Percentiles rank a stretch among this genome's conserved stretches.
These are phyloP conservation scores for Agrochola macilenta DNA, from an alignment of 2,888 invertebrate species.

Conservation along the genomic window DNA sequence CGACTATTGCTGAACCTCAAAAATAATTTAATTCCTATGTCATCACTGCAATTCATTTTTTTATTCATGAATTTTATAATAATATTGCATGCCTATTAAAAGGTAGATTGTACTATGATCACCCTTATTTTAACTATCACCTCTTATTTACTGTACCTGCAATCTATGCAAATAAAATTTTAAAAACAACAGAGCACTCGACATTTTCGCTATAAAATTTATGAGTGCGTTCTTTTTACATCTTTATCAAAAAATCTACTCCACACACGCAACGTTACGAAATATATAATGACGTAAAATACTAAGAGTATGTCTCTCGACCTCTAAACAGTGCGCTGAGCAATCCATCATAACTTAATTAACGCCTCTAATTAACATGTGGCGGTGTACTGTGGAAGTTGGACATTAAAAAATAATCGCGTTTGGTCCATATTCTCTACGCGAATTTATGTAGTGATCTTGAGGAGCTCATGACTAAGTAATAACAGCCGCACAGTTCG, in stretches of 20 bases:
- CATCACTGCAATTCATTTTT: too few species aligned
- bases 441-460: background rate
- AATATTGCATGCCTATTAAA: too few species aligned
- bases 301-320: constrained; percentile 61
- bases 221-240: constrained; percentile 5
- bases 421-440: background rate
- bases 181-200: background rate
- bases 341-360: constrained; percentile 70
- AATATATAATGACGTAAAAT: constrained; percentile 45
- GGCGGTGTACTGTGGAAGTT: constrained; percentile 22
- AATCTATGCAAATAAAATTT: too few species aligned
- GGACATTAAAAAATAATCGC: constrained; percentile 8
- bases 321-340: constrained; percentile 63
- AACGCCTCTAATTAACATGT: constrained; percentile 64
- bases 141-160: too few species aligned
- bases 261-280: constrained; percentile 41
- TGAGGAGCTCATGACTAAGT: too few species aligned
- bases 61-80: too few species aligned
- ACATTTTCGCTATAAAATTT: background rate
- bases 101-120: too few species aligned
- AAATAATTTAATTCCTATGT: too few species aligned
- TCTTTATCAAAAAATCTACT: constrained; percentile 56
- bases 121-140: too few species aligned
- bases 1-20: too few species aligned
- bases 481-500: too few species aligned